Evolutionary conservation across 2,888 invertebrate species (phyloP).

Genomic region (Morpho helenor): DNA sequence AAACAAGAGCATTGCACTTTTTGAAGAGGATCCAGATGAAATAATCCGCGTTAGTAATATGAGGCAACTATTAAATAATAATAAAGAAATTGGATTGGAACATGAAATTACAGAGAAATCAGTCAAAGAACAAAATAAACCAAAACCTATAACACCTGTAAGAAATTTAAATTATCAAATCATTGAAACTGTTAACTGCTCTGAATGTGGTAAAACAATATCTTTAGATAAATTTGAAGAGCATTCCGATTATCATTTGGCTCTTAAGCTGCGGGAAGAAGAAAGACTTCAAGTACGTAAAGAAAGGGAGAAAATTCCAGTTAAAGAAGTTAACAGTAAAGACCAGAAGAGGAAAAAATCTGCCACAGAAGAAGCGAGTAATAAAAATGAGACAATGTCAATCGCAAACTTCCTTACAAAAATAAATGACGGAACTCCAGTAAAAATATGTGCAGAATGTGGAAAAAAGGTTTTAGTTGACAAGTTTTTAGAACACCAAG

Average conservation of each 20-base stretch:
- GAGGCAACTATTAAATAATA: conserved; percentile 50
- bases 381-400: conserved; percentile 44
- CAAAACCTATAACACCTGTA: conserved; percentile 14
- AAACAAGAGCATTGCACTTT: conserved; percentile 65
- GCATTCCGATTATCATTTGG: conserved; percentile 88
- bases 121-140: background rate
- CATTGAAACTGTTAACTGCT: conserved; percentile 66
- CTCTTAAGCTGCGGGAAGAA: conserved; percentile 82
- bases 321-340: conserved; percentile 34
- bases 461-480: conserved; percentile 78
- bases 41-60: conserved; percentile 51
- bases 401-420: conserved; percentile 69
- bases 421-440: conserved; percentile 49
- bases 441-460: conserved; percentile 84
- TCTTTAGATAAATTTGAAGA: conserved; percentile 76
- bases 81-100: conserved; percentile 31
- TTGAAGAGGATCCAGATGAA: conserved; percentile 59
- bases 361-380: conserved; percentile 20
- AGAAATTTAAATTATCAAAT: conserved; percentile 1
- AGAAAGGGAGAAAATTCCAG: conserved; percentile 30
- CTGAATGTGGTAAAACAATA: conserved; percentile 82
- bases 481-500: conserved; percentile 86
- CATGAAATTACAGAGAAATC: conserved; percentile 8
- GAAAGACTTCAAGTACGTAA: conserved; percentile 54
- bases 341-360: conserved; percentile 31